These are phyloP conservation scores for Romanogobio albipinnatus DNA, from an alignment of 2,113 vertebrate species.

Conservation along the genomic window DNA sequence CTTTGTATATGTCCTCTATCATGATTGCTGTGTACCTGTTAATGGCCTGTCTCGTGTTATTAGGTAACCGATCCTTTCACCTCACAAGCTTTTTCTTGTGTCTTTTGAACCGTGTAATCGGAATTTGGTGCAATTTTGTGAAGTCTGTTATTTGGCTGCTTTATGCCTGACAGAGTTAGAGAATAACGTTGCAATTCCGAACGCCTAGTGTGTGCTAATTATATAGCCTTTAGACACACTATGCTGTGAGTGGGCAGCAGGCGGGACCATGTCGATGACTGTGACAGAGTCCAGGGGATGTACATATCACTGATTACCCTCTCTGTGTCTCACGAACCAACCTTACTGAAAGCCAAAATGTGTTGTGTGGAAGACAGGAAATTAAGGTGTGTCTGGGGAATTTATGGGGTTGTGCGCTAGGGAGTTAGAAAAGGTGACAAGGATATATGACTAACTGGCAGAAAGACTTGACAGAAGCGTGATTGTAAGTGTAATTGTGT, in stretches of 20 bases:
- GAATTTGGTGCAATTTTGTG: slow-evolving; percentile 24
- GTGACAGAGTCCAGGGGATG: background rate
- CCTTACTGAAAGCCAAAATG: background rate
- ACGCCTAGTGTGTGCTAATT: slow-evolving; percentile 47
- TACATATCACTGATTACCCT: slow-evolving; percentile 4
- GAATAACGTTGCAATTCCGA: slow-evolving; percentile 35
- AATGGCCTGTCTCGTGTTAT: slow-evolving; percentile 35
- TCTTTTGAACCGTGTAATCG: slow-evolving; percentile 34
- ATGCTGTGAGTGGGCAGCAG: slow-evolving; percentile 34
- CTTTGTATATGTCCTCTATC: slow-evolving; percentile 20
- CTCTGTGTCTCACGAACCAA: background rate
- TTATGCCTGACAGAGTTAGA: slow-evolving; percentile 47
- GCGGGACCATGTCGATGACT: slow-evolving; percentile 10
- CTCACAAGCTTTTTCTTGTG: slow-evolving; percentile 1
- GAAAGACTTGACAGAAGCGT: slow-evolving; percentile 13
- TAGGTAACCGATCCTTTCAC: slow-evolving; percentile 35
- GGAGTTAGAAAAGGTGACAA: background rate
- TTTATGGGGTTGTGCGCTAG: background rate
- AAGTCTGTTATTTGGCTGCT: slow-evolving; percentile 49
- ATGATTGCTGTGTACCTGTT: slow-evolving; percentile 38
- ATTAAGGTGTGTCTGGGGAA: background rate
- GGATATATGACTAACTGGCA: slow-evolving; percentile 5
- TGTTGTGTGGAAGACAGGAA: background rate
- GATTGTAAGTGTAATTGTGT: slow-evolving; percentile 1
- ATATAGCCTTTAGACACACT: slow-evolving; percentile 39